Evolutionary conservation across 2,888 invertebrate genomes (phyloP).

Genomic region (Morpho helenor): DNA sequence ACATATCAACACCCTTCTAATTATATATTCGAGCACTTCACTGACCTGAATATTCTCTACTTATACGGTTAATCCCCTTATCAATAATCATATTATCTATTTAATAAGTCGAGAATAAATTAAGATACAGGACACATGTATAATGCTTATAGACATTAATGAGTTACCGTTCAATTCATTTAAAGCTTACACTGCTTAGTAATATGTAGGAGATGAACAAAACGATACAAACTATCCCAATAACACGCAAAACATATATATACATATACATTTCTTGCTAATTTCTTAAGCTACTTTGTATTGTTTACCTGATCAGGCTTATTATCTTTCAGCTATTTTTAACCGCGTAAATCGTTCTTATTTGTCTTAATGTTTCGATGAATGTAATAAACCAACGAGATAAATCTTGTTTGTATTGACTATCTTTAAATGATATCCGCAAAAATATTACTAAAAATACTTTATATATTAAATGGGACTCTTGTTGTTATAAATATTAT

Average conservation of each 20-base stretch:
- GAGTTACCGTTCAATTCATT: no score
- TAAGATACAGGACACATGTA: not conserved
- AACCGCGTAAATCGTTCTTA: slow-evolving; percentile 24
- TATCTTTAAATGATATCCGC: slow-evolving; percentile 11
- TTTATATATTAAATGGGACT: slow-evolving; percentile 1
- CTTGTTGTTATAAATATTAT: no score
- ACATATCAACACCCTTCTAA: not conserved
- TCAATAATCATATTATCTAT: no score
- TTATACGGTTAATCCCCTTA: not conserved
- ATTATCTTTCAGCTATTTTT: slow-evolving; percentile 22
- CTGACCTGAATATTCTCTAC: not conserved
- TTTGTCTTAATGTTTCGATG: slow-evolving; percentile 21
- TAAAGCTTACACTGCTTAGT: no score
- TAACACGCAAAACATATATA: no score
- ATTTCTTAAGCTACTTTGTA: not conserved
- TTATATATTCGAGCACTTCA: not conserved
- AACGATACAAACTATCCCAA: no score
- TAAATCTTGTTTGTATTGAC: slow-evolving; percentile 10
- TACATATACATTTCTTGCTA: not conserved
- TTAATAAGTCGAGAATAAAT: not conserved
- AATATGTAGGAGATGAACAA: no score
- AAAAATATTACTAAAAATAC: slow-evolving; percentile 10
- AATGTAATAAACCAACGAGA: slow-evolving; percentile 16
- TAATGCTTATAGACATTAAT: not conserved
- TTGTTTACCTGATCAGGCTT: slow-evolving; percentile 13